Evolutionary conservation across 35 echinoderm and acorn worm species (phyloP), one percentile per base, ranked within the genome.

Genomic region (Amphiura filiformis): DNA sequence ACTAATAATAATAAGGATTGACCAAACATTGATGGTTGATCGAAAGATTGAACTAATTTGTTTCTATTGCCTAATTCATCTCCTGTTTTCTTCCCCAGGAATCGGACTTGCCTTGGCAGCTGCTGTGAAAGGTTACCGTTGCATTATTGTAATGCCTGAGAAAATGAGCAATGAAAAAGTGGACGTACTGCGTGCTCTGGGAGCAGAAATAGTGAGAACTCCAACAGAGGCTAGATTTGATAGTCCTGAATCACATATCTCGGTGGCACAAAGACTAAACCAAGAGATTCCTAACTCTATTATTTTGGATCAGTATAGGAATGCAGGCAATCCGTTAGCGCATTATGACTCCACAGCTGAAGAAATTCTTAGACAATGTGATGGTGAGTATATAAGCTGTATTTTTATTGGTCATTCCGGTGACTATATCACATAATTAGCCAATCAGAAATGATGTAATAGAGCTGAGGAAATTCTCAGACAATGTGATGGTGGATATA

Each of bases 91-190:
- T 20, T 64, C 18, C 39, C 20, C 42, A 98, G 96, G 96, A 38
- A 99, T 99, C 49, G 96, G 96, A 14, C 83, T 99, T 40, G 96
- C 96, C 7, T 64, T 99, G 36, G 93, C 89, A 26, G 92, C 96
- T 0, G 93, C 90, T 0, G 96, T 99, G 39, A 99, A 99, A 41
- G 96, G 96, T 39, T 99, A 99, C 40, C n/a, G n/a, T 17, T 99
- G 96, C 77, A 95, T 99, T 84, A 99, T 99, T 49, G 93, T 95
- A 31, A 99, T 99, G 96, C 96, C 93, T 0, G 96, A 99, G 37
- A 99, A 95, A 84, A 99, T 99, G 96, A 95, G 93, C 56, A 99
- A 90, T 20, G 96, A 99, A 76, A n/a, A 99, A 81, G 96, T 99
- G 26, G 93, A 99, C 44, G 90, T 95, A 11, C 84, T 94, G 1